Conservation (phyloP, 23 tunicate genomes). For the Halocynthia aurantium region DNA sequence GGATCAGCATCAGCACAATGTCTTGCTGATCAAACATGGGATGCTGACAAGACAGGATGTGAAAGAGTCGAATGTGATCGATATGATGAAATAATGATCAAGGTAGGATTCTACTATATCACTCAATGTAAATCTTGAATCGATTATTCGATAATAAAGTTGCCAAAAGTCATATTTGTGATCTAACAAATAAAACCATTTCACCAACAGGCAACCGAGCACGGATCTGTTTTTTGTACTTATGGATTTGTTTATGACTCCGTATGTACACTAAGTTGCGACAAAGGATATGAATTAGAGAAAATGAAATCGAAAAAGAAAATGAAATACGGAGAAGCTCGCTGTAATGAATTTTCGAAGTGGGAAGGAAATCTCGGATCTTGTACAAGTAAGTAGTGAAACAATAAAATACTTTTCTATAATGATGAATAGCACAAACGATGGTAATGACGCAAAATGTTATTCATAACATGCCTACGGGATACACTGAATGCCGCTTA, state of each 20-base stretch:
- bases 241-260: neutral
- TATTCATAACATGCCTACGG: too few species aligned
- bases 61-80: constrained; percentile 21
- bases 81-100: constrained; percentile 8
- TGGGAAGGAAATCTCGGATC: constrained; percentile 23
- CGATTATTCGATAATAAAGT: neutral
- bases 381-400: constrained; percentile 8
- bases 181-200: too few species aligned
- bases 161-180: neutral
- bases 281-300: constrained; percentile 15
- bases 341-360: constrained; percentile 3
- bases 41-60: constrained; percentile 28
- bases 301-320: neutral
- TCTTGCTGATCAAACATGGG: constrained; percentile 52
- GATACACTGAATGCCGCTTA: too few species aligned
- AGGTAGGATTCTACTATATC: neutral
- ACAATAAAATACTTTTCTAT: neutral
- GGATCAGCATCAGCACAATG: constrained; percentile 39
- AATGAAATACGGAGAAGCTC: neutral
- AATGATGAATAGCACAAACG: too few species aligned
- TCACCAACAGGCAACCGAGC: constrained; percentile 11
- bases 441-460: too few species aligned
- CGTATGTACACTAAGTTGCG: constrained; percentile 7
- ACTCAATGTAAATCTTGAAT: neutral
- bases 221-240: constrained; percentile 15